Evolutionary conservation across 2,797 vertebrate genomes (phyloP), one percentile per base, ranked within the genome.

Genomic region (Falco peregrinus): DNA sequence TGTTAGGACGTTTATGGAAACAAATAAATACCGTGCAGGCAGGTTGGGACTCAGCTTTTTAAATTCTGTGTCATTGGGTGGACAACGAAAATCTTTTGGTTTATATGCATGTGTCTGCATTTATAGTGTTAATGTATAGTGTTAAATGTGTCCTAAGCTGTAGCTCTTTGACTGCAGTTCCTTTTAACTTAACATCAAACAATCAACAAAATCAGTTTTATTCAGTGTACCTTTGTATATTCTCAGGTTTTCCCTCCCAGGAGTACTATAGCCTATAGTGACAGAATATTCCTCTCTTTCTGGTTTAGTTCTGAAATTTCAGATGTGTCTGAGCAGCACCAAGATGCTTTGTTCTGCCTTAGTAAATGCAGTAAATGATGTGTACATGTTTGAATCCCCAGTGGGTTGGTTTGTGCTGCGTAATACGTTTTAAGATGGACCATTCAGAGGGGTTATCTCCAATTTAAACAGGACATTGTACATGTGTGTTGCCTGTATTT

Each of bases 111-210:
- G 21, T 60, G 29, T 59, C 76, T 67, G 64, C 45, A 43, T 84
- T 74, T 69, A 35, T 33, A 51, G 25, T 7, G 19, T 89, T 85
- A 91, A 37, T 73, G 15, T 64, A 7, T n/a, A 59, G 21, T 80
- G 60, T 57, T 84, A 60, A 54, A n/a, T 63, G 7, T 57, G 31
- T 69, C 33, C 65, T 64, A 48, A 76, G 26, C 69, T 71, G 37
- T 68, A 84, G 53, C 37, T 90, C 57, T 91, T 60, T 78, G 26
- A 9, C 56, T 74, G 33, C 57, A 64, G 11, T 78, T 85, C 43
- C 50, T 91, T 96, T 89, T 74, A 90, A 65, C 50, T 81, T 57
- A 26, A 22, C 68, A 68, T 96, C 84, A 86, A 84, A 47, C 41
- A 78, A 60, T 31, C 29, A 77, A 24, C 50, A 84, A 41, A 57